Evolutionary conservation across 23 tunicate genomes (phyloP).

Genomic region (Diplosoma virens): DNA sequence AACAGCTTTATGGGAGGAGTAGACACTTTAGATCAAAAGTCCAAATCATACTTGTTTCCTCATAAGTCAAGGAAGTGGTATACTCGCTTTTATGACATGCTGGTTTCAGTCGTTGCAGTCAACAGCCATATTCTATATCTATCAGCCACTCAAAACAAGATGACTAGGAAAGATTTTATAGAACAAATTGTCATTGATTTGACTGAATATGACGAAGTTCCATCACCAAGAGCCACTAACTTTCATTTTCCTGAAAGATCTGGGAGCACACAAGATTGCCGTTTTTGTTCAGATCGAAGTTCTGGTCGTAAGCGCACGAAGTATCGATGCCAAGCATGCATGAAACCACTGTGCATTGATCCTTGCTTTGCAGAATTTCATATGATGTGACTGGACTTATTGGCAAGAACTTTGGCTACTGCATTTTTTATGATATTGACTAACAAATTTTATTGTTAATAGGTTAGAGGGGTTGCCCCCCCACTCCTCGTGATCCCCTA

Average conservation of each 20-base stretch:
- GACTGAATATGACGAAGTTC: constrained; percentile 24
- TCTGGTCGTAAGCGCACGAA: constrained; percentile 15
- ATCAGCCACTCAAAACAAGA: constrained; percentile 12
- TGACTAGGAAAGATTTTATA: constrained; percentile 9
- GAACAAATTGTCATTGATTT: constrained; percentile 11
- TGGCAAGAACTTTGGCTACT: constrained; percentile 20
- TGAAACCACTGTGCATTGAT: constrained; percentile 23
- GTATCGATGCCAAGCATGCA: constrained; percentile 30
- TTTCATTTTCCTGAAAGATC: constrained; percentile 22
- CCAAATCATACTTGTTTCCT: constrained; percentile 27
- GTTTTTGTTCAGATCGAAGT: constrained; percentile 26
- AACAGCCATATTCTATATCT: constrained; percentile 17
- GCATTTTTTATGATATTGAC: not conserved
- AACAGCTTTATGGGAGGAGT: constrained; percentile 27
- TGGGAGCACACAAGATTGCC: constrained; percentile 32
- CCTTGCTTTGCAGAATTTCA: constrained; percentile 32
- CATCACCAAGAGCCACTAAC: constrained; percentile 22
- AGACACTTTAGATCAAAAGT: constrained; percentile 15
- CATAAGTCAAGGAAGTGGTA: constrained; percentile 35
- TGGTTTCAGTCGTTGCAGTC: constrained; percentile 21
- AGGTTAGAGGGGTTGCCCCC: constrained; percentile 29
- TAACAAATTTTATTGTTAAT: constrained; percentile 18
- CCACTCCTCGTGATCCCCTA: not conserved
- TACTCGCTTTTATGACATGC: constrained; percentile 31
- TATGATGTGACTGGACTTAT: constrained; percentile 26